Conservation (phyloP, 2,888 invertebrate genomes). For the Thelaira solivaga region DNA sequence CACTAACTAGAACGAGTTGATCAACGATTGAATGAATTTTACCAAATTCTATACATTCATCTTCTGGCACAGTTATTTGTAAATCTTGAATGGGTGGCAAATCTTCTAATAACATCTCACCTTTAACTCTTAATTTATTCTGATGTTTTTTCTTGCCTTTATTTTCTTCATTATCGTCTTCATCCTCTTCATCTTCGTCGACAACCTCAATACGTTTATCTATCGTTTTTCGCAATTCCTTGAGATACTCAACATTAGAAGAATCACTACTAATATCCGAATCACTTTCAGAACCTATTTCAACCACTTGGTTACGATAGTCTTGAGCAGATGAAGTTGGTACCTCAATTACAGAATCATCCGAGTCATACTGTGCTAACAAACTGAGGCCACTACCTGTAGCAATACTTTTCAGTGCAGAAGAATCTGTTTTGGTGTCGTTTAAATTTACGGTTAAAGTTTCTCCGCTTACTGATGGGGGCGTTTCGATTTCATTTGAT, state of each 20-base stretch:
- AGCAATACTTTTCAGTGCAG: neutral
- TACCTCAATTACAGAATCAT: conserved; percentile 71
- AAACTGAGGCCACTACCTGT: conserved; percentile 66
- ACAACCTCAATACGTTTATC: conserved; percentile 67
- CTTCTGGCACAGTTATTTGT: conserved; percentile 86
- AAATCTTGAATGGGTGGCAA: conserved; percentile 90
- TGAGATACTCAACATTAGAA: conserved; percentile 69
- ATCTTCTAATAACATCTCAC: conserved; percentile 80
- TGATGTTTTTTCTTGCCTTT: conserved; percentile 65
- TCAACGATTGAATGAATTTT: conserved; percentile 84
- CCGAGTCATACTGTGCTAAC: conserved; percentile 72
- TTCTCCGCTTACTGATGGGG: neutral
- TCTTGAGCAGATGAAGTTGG: conserved; percentile 56
- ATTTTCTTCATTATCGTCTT: conserved; percentile 67
- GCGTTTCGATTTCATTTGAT: too few species aligned
- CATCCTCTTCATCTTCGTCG: conserved; percentile 69
- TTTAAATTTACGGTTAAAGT: neutral
- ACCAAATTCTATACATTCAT: conserved; percentile 86
- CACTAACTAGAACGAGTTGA: conserved; percentile 84
- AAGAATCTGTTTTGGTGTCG: neutral
- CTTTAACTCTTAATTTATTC: conserved; percentile 71
- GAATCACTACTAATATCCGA: conserved; percentile 64
- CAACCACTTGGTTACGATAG: conserved; percentile 68
- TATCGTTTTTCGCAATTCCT: conserved; percentile 68
- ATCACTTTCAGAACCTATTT: conserved; percentile 67